phyloP scores from a whole-genome alignment of 2,797 vertebrate species.

The Girardinus metallicus region DNA sequence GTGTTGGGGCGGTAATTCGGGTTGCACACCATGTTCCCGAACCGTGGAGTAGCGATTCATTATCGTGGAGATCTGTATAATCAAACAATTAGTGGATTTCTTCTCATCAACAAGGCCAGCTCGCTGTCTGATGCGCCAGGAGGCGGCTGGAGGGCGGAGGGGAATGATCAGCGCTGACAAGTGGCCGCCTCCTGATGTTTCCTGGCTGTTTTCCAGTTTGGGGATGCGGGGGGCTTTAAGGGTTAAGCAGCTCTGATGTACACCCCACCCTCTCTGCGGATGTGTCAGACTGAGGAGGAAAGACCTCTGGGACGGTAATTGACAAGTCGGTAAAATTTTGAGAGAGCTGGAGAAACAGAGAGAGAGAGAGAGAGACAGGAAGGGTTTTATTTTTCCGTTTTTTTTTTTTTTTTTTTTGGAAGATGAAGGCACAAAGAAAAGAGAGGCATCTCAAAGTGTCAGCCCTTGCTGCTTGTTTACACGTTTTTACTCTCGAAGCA shows the following conservation, averaged over 20 bases:
- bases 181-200: conserved; percentile 66
- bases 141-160: conserved; percentile 30
- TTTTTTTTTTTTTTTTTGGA: conserved; percentile 13
- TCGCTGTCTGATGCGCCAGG: conserved; percentile 82
- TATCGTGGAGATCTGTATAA: conserved; percentile 99
- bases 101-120: conserved; percentile 92
- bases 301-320: conserved; percentile 61
- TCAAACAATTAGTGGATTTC: conserved; percentile 99
- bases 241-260: conserved; percentile 74
- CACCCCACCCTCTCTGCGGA: conserved; percentile 60
- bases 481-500: conserved; percentile 37
- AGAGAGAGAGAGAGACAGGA: conserved; percentile 13
- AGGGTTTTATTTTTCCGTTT: conserved; percentile 3
- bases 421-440: conserved; percentile 41
- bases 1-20: conserved; percentile 97
- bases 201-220: conserved; percentile 73
- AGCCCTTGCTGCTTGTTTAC: conserved; percentile 39
- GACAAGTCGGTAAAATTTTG: conserved; percentile 61
- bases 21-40: conserved; percentile 95
- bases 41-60: conserved; percentile 98
- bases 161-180: conserved; percentile 54
- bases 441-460: conserved; percentile 53
- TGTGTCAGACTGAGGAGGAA: conserved; percentile 68
- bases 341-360: conserved; percentile 11
- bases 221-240: conserved; percentile 21